A percentile compares a stretch with the other conserved stretches of the same genome.
These are phyloP conservation scores for Bilobella aurantiaca DNA, from an alignment of 1,140 invertebrate genomes.

Conservation along the genomic window DNA sequence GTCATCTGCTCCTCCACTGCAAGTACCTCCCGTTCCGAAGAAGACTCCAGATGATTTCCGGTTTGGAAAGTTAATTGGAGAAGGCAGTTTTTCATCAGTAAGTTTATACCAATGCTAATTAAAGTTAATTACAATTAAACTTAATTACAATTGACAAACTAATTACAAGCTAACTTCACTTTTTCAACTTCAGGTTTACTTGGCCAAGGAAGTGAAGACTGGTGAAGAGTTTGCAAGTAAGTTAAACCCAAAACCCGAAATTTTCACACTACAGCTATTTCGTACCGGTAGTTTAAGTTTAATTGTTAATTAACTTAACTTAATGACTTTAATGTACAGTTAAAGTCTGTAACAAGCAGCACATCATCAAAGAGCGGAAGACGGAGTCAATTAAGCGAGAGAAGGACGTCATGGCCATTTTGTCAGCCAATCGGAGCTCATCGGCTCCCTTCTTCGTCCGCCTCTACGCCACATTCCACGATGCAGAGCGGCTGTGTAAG, in stretches of 20 bases:
- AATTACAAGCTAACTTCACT: no score
- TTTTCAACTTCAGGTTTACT: conserved; percentile 17
- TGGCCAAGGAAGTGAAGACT: conserved; percentile 53
- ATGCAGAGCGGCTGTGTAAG: conserved; percentile 71
- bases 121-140: not conserved
- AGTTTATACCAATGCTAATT: conserved; percentile 37
- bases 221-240: conserved; percentile 87
- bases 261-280: no score
- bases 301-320: no score
- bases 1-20: not conserved
- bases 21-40: conserved; percentile 41
- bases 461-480: conserved; percentile 94
- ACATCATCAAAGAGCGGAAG: conserved; percentile 87
- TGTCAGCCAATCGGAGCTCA: conserved; percentile 49
- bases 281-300: not conserved
- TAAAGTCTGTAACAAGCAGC: conserved; percentile 88
- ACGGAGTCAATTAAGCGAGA: conserved; percentile 84
- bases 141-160: no score
- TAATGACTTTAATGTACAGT: conserved; percentile 50
- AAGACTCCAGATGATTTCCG: conserved; percentile 76
- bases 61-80: conserved; percentile 89
- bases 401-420: conserved; percentile 74
- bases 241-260: no score
- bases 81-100: conserved; percentile 91
- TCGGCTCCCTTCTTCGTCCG: conserved; percentile 74